A percentile compares a stretch with the other conserved stretches of the same genome.
Conservation (phyloP, 2,888 invertebrate genomes). For the Epinotia demarniana region DNA sequence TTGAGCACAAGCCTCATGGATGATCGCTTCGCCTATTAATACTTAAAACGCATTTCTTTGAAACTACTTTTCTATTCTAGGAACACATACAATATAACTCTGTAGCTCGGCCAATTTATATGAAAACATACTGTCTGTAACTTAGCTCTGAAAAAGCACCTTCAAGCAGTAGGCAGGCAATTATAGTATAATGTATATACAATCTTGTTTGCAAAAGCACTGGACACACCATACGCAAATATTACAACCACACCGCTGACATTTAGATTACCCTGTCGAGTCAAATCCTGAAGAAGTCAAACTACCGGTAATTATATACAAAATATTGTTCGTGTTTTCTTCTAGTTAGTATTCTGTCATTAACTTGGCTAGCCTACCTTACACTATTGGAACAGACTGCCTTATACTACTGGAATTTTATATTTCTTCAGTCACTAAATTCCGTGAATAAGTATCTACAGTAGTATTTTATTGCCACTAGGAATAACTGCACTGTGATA, state of each 20-base stretch:
- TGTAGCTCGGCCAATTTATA: background rate
- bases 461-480: slow-evolving; percentile 4
- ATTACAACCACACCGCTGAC: background rate
- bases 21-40: too few species aligned
- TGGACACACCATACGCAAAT: background rate
- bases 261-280: background rate
- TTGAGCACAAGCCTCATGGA: too few species aligned
- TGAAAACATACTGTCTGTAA: background rate
- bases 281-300: background rate
- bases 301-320: background rate
- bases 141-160: background rate
- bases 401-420: slow-evolving; percentile 2
- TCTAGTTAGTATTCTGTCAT: background rate
- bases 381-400: background rate
- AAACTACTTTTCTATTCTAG: too few species aligned
- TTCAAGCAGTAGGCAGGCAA: background rate
- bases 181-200: background rate
- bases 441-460: background rate
- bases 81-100: background rate
- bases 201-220: background rate
- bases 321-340: background rate
- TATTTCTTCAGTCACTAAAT: background rate
- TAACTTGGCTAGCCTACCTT: background rate
- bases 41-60: too few species aligned
- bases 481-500: slow-evolving; percentile 1